Conservation (phyloP, 2,888 invertebrate genomes). For the Ecliptopera silaceata region DNA sequence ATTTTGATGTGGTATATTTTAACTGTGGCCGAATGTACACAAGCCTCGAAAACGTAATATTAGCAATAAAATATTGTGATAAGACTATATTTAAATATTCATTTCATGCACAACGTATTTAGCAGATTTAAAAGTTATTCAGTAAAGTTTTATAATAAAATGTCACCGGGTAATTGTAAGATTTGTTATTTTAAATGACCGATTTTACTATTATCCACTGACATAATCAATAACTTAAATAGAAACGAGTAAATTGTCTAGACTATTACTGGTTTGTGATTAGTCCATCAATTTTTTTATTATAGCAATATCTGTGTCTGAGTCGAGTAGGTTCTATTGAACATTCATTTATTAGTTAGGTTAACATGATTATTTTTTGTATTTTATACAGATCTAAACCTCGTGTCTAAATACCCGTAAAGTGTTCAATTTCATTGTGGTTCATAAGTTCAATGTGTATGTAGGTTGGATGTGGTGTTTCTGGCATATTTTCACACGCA, state of each 20-base stretch:
- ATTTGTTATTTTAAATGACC: too few species aligned
- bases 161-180: too few species aligned
- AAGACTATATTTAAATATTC: slow-evolving; percentile 55
- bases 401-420: slow-evolving; percentile 24
- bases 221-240: slow-evolving; percentile 31
- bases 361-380: neutral
- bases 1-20: slow-evolving; percentile 26
- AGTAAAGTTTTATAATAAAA: slow-evolving; percentile 37
- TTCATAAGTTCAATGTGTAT: neutral
- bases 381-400: slow-evolving; percentile 8
- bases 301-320: neutral
- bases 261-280: neutral
- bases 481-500: slow-evolving; percentile 3
- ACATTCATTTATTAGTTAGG: slow-evolving; percentile 1
- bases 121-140: slow-evolving; percentile 42
- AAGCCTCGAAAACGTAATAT: slow-evolving; percentile 58
- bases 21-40: slow-evolving; percentile 31
- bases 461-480: slow-evolving; percentile 5
- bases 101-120: slow-evolving; percentile 62
- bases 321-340: slow-evolving; percentile 25
- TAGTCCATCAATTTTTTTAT: too few species aligned
- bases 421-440: slow-evolving; percentile 25
- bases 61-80: slow-evolving; percentile 80
- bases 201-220: too few species aligned
- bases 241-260: neutral